These are phyloP conservation scores for Corythoichthys haematopterus DNA, from an alignment of 2,113 vertebrate genomes.

Conservation along the genomic window DNA sequence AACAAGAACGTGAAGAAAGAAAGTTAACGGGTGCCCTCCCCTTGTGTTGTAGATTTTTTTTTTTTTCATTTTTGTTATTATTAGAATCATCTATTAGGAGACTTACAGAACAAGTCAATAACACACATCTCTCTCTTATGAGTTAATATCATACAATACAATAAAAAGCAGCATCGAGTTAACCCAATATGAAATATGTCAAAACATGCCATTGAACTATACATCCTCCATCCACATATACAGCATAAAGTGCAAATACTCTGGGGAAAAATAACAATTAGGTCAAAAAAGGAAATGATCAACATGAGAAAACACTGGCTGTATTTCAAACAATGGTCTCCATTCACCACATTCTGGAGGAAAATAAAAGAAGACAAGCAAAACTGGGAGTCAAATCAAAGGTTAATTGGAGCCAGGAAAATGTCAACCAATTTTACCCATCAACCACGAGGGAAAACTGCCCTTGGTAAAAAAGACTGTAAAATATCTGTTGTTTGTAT, in stretches of 20 bases:
- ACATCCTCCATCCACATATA: slow-evolving; percentile 29
- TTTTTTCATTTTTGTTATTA: slow-evolving; percentile 1
- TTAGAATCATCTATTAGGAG: neutral
- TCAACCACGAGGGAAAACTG: slow-evolving; percentile 66
- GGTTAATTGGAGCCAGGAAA: slow-evolving; percentile 74
- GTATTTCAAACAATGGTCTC: slow-evolving; percentile 35
- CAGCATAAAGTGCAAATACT: slow-evolving; percentile 32
- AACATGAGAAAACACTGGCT: slow-evolving; percentile 47
- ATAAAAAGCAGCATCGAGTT: slow-evolving; percentile 2
- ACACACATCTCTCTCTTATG: slow-evolving; percentile 32
- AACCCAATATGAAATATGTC: slow-evolving; percentile 33
- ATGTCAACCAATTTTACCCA: slow-evolving; percentile 73
- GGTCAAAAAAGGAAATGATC: slow-evolving; percentile 44
- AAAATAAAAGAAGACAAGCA: slow-evolving; percentile 70
- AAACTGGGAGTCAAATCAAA: slow-evolving; percentile 72
- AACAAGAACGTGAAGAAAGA: neutral
- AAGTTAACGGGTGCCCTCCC: neutral
- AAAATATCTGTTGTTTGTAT: slow-evolving; percentile 55
- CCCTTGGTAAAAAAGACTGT: slow-evolving; percentile 57
- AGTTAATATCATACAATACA: slow-evolving; percentile 29
- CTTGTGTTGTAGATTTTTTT: neutral
- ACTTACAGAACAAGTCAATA: slow-evolving; percentile 15
- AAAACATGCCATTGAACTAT: slow-evolving; percentile 36
- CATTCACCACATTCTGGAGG: slow-evolving; percentile 44
- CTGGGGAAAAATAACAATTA: slow-evolving; percentile 49